Conservation (phyloP, 1,140 invertebrate genomes). For the Drosophila jambulina region DNA sequence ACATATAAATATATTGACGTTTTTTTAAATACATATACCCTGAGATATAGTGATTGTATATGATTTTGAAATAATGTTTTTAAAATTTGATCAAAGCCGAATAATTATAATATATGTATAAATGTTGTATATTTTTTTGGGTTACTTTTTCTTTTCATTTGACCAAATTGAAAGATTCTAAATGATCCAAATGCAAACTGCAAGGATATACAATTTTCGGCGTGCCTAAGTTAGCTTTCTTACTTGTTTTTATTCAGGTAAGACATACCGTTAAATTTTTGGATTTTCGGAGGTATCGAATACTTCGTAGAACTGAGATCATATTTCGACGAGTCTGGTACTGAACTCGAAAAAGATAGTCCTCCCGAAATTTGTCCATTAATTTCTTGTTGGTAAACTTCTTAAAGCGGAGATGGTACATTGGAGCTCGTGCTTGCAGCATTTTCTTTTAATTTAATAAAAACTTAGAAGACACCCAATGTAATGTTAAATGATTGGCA, state of each 20-base stretch:
- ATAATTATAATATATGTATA: too few relatives aligned
- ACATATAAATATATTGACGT: too few relatives aligned
- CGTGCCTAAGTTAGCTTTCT: neutral
- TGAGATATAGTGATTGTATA: too few relatives aligned
- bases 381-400: constrained; percentile 61
- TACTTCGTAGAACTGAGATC: constrained; percentile 54
- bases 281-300: constrained; percentile 44
- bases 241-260: neutral
- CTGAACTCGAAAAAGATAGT: constrained; percentile 63
- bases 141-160: too few relatives aligned
- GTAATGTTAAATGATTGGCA: neutral
- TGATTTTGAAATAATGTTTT: neutral
- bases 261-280: constrained; percentile 61
- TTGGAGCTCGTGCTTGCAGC: constrained; percentile 70
- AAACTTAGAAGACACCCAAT: neutral
- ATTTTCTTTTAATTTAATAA: constrained; percentile 63
- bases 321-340: constrained; percentile 78
- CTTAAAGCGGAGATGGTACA: constrained; percentile 60
- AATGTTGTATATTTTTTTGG: too few relatives aligned
- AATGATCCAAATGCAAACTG: neutral
- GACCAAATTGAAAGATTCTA: neutral
- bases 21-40: too few relatives aligned
- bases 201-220: neutral
- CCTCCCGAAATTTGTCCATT: constrained; percentile 53
- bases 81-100: too few relatives aligned